These are phyloP conservation scores for Vulpes vulpes DNA, from an alignment of 2,113 vertebrate species.

Conservation along the genomic window DNA sequence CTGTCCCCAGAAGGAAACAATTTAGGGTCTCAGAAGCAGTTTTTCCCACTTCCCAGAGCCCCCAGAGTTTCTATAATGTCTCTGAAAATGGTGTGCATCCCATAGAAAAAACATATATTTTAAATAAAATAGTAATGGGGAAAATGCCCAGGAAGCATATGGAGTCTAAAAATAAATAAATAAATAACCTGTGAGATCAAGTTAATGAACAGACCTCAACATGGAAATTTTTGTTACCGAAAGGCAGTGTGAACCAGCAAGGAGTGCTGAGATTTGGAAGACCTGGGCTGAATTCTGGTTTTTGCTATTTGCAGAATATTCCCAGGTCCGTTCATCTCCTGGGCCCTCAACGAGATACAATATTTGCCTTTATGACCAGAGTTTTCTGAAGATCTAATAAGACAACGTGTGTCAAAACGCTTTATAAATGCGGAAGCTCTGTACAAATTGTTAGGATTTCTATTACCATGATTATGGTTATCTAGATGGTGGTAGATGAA, in stretches of 20 bases:
- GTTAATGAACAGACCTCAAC: not conserved
- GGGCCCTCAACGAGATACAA: not conserved
- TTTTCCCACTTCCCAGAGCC: not conserved
- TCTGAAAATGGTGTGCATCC: not conserved
- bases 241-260: not conserved
- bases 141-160: not conserved
- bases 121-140: not conserved
- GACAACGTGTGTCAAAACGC: not conserved
- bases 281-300: not conserved
- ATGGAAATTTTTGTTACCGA: not conserved
- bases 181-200: not conserved
- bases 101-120: not conserved
- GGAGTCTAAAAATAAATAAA: not conserved
- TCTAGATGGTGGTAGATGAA: not conserved
- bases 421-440: not conserved
- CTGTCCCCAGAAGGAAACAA: not conserved
- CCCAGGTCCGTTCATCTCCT: not conserved
- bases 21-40: not conserved
- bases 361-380: not conserved
- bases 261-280: not conserved
- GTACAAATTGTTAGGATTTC: not conserved
- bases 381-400: not conserved
- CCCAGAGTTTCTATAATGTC: not conserved
- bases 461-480: not conserved
- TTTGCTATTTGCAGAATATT: not conserved